Base-by-base conservation (phyloP, 2,113 vertebrate genomes). In the Oncorhynchus kisutch region DNA sequence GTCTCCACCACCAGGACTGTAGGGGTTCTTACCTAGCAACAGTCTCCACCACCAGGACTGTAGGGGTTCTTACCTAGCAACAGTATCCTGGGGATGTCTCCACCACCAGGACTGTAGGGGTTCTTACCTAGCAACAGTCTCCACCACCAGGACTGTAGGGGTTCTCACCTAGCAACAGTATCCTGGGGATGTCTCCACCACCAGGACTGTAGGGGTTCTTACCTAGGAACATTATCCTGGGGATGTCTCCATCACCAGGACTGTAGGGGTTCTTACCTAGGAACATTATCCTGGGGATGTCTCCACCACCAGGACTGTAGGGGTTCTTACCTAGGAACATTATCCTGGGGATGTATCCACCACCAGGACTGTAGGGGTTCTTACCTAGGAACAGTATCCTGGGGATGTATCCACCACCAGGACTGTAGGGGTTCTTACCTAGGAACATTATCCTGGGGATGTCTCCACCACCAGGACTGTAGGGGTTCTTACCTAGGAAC, bases 221-320 rank as follows among this genome's bases (percentile, higher is more conserved):
- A 99, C 98, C 98, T 72, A 99, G 93, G 88, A 99, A 99, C 80
- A 99, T 93, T 86, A 99, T 99, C 87, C 98, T 95, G 74, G 98
- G 98, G 91, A 99, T 99, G 84, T 99, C 98, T 78, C 96, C 95
- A 6, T 97, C 97, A 81, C 98, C 98, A 7, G 97, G 97, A 78
- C 94, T 98, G 84, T 95, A 98, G 76, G 93, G 34, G 34, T 39
- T 39, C 31, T 31, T 1, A 39, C 6, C 7, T 39, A 39, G 34
- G 0, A 39, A 9, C 7, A 39, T 8, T 39, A 39, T 8, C 34
- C 34, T 39, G 34, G 34, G 34, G 8, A 39, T 39, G 34, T 39
- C 6, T 8, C 34, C 34, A 39, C 34, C 34, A 39, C 2, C 34
- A 39, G 34, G 34, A 39, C 34, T 39, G 34, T 39, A 9, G 34